Conservation (phyloP, 1,140 invertebrate species). For the Nebria ingens region DNA sequence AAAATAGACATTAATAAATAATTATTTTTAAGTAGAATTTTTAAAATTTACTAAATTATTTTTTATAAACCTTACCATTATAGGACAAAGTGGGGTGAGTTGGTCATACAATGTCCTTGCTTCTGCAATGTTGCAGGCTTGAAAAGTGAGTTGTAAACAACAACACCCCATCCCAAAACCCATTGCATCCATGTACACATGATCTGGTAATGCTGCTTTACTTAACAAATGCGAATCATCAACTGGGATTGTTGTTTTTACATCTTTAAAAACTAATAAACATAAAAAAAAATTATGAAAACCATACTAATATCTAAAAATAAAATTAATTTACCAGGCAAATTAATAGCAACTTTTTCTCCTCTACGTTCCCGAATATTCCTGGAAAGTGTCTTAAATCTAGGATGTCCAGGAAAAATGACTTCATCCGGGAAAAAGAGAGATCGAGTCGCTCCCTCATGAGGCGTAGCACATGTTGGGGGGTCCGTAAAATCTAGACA, state of each 20-base stretch:
- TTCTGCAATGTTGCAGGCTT: slow-evolving; percentile 95
- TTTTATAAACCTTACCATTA: slow-evolving; percentile 62
- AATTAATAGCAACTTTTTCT: slow-evolving; percentile 92
- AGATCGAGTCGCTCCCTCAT: slow-evolving; percentile 66
- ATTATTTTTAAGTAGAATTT: too few relatives aligned
- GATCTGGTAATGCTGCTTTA: slow-evolving; percentile 62
- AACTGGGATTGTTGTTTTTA: slow-evolving; percentile 72
- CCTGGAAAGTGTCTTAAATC: slow-evolving; percentile 87
- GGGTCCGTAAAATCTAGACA: slow-evolving; percentile 85
- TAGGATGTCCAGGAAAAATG: slow-evolving; percentile 87
- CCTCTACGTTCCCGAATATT: slow-evolving; percentile 88
- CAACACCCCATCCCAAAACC: slow-evolving; percentile 99
- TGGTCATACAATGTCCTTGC: slow-evolving; percentile 95
- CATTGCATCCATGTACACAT: slow-evolving; percentile 97
- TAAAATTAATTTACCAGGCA: slow-evolving; percentile 64
- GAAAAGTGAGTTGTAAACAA: slow-evolving; percentile 92
- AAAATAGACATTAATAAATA: slow-evolving; percentile 23
- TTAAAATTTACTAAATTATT: not conserved
- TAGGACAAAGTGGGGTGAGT: slow-evolving; percentile 91
- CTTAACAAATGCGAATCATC: slow-evolving; percentile 51
- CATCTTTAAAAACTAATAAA: slow-evolving; percentile 77
- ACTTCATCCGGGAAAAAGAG: slow-evolving; percentile 93
- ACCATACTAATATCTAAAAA: not conserved
- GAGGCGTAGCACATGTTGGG: slow-evolving; percentile 53
- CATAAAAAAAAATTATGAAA: slow-evolving; percentile 5